Base-by-base conservation (phyloP, 2,113 vertebrate genomes). In the Callaeas wilsoni region DNA sequence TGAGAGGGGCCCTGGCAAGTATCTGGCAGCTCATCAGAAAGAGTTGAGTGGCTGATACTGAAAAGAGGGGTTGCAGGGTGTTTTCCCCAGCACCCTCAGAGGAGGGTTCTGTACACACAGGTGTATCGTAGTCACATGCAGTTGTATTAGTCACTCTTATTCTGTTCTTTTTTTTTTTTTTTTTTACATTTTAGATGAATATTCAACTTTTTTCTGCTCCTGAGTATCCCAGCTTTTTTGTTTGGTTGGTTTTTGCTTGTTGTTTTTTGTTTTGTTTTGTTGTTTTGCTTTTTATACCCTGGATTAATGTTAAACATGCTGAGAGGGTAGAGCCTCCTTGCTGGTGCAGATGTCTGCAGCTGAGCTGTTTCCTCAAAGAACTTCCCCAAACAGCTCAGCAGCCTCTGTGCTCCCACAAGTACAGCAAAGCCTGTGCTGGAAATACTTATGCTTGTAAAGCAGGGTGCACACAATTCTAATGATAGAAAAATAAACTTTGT, bases 251-350 rank as follows among this genome's bases (percentile, higher is more conserved):
- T 35, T 60, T 35, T 25, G 10, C 6, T 65, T 33, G n/a, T 65
- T 25, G 23, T 23, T 39, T 12, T 10, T 18, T 67, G 16, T 32
- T 39, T 60, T 37, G 47, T 35, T 14, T 14, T 5, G 22, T 32
- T 39, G 14, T 9, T 15, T 26, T 20, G 9, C 20, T 30, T 41
- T 26, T 11, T 10, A 33, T 44, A 32, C 7, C 0, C 0, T 21
- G 22, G 22, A 49, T 70, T 47, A 44, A 30, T 35, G 9, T 79
- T 67, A 74, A 55, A 44, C 3, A 5, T 10, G 9, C 41, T 47
- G 56, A 63, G 7, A 65, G 13, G 20, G 19, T 57, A 67, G 53
- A 30, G 10, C 41, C 53, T 76, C 23, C 62, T 41, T 37, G 41
- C 18, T 52, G 25, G 21, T 71, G 42, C 49, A 53, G 18, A 19